Percentiles rank a stretch among this genome's conserved stretches.
Conservation (phyloP, 2,797 vertebrate genomes). For the Smutsia temminckii region DNA sequence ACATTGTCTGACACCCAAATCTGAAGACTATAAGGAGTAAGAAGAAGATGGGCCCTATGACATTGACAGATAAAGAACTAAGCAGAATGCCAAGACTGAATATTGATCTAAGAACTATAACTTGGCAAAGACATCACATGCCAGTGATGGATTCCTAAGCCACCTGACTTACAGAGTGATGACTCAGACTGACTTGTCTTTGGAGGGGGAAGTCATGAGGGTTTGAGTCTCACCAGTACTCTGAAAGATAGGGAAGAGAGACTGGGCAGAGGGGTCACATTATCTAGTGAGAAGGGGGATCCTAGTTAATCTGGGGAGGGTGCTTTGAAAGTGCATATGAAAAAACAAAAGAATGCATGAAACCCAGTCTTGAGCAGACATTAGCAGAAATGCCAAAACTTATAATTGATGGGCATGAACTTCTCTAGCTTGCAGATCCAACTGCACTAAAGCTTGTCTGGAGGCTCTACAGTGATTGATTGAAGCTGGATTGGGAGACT, state of each 20-base stretch:
- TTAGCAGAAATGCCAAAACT: slow-evolving; percentile 95
- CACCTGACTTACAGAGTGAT: slow-evolving; percentile 92
- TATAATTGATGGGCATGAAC: slow-evolving; percentile 94
- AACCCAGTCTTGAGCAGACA: slow-evolving; percentile 96
- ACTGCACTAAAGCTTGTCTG: slow-evolving; percentile 93
- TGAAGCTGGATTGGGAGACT: slow-evolving; percentile 95
- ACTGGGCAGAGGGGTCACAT: slow-evolving; percentile 93
- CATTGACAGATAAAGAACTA: slow-evolving; percentile 91
- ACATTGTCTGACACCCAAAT: slow-evolving; percentile 92
- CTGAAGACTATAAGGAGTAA: slow-evolving; percentile 92
- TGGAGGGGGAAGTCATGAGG: slow-evolving; percentile 96
- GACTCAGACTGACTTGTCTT: slow-evolving; percentile 95
- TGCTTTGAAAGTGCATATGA: slow-evolving; percentile 92
- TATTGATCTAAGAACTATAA: slow-evolving; percentile 91
- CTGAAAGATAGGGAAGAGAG: slow-evolving; percentile 91
- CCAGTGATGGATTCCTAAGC: slow-evolving; percentile 94
- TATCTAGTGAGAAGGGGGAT: slow-evolving; percentile 89
- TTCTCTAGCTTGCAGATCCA: slow-evolving; percentile 95
- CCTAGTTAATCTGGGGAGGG: slow-evolving; percentile 93
- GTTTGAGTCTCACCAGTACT: slow-evolving; percentile 91
- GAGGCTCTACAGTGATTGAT: slow-evolving; percentile 95
- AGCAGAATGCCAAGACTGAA: slow-evolving; percentile 91
- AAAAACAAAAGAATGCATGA: slow-evolving; percentile 88
- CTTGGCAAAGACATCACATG: slow-evolving; percentile 96
- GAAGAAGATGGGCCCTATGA: slow-evolving; percentile 89